phyloP scores from a whole-genome alignment of 2,113 vertebrate genomes.

The Tiliqua scincoides region DNA sequence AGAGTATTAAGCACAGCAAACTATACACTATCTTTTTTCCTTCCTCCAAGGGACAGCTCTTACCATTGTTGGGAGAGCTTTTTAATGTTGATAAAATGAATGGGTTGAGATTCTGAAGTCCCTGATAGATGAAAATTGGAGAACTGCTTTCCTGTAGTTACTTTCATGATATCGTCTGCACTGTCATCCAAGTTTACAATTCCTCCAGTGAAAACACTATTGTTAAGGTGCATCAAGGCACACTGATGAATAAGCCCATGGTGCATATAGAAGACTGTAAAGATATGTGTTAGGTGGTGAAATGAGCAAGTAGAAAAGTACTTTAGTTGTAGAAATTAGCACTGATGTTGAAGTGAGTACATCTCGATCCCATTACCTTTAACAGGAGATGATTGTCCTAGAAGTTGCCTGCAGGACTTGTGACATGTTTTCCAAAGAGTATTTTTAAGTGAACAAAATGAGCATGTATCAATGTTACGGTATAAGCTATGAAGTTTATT shows the following conservation, averaged over 20 bases:
- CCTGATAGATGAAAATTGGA: conserved; percentile 29
- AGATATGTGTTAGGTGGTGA: conserved; percentile 81
- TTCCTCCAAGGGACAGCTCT: conserved; percentile 33
- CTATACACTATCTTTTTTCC: neutral
- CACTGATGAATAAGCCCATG: conserved; percentile 67
- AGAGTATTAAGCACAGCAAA: conserved; percentile 60
- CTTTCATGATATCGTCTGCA: conserved; percentile 38
- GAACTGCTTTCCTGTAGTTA: conserved; percentile 21
- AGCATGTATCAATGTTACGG: conserved; percentile 75
- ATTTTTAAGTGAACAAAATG: conserved; percentile 81
- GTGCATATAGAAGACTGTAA: conserved; percentile 69
- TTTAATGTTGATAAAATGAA: conserved; percentile 49
- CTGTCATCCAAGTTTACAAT: conserved; percentile 37
- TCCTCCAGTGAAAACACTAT: conserved; percentile 52
- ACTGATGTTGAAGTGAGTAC: conserved; percentile 74
- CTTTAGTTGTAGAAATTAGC: conserved; percentile 79
- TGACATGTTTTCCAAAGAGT: conserved; percentile 91
- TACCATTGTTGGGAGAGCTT: conserved; percentile 45
- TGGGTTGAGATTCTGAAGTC: conserved; percentile 49
- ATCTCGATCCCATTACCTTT: conserved; percentile 71
- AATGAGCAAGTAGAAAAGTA: conserved; percentile 80
- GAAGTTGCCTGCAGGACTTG: conserved; percentile 79
- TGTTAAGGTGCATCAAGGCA: neutral
- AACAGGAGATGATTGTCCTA: conserved; percentile 75
- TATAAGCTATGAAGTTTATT: conserved; percentile 88